Conservation (phyloP, 2,888 invertebrate genomes). For the Hofmannophila pseudospretella region DNA sequence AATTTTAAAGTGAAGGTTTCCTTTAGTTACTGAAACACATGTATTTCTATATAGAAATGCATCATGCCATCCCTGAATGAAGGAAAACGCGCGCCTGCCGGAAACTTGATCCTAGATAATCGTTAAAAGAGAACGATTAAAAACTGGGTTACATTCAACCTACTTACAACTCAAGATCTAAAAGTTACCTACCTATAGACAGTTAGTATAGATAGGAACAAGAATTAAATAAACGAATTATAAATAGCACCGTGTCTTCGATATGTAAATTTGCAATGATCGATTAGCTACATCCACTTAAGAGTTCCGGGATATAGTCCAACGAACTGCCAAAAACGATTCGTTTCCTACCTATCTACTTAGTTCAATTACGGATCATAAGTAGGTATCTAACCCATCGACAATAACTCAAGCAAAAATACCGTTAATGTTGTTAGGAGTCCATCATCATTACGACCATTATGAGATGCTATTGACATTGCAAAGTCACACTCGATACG, state of each 20-base stretch:
- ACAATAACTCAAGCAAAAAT: slow-evolving; percentile 5
- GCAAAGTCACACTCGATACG: slow-evolving; percentile 8
- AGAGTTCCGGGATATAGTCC: slow-evolving; percentile 8
- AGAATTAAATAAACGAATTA: too few relatives aligned
- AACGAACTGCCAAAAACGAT: slow-evolving; percentile 11
- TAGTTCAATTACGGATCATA: slow-evolving; percentile 8
- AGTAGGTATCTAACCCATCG: slow-evolving; percentile 5
- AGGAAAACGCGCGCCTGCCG: too few relatives aligned
- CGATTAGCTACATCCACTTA: slow-evolving; percentile 1
- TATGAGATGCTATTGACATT: slow-evolving; percentile 10
- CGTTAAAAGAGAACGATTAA: too few relatives aligned
- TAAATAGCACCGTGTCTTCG: neutral
- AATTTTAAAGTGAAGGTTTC: too few relatives aligned
- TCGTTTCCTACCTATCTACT: slow-evolving; percentile 5
- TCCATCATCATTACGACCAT: slow-evolving; percentile 6
- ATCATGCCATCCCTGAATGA: too few relatives aligned
- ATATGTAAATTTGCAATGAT: neutral
- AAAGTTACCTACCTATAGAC: too few relatives aligned
- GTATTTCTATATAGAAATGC: too few relatives aligned
- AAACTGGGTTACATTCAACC: too few relatives aligned
- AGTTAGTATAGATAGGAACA: too few relatives aligned
- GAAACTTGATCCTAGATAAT: too few relatives aligned
- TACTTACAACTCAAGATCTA: too few relatives aligned
- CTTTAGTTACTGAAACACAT: too few relatives aligned
- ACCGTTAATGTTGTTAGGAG: slow-evolving; percentile 6